Percentiles rank a stretch among this genome's conserved stretches.
Conservation (phyloP, 2,888 invertebrate genomes). For the Euclidia mi region DNA sequence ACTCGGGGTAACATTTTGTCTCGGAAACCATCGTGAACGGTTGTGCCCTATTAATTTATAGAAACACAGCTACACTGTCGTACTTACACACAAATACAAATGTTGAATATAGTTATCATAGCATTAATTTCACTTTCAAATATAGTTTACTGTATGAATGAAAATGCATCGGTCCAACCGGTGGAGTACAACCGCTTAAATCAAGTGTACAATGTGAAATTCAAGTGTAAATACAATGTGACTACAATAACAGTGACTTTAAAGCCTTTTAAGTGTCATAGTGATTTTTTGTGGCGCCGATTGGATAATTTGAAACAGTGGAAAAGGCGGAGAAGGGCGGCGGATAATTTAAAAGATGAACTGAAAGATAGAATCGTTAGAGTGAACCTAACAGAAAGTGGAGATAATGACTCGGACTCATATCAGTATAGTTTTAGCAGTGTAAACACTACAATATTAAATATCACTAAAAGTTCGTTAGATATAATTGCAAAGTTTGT, state of each 20-base stretch:
- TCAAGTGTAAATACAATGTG: constrained; percentile 51
- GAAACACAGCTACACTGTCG: constrained; percentile 52
- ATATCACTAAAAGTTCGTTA: constrained; percentile 31
- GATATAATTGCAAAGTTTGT: constrained; percentile 72
- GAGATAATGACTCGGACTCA: constrained; percentile 28
- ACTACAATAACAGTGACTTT: constrained; percentile 35
- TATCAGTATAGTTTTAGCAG: constrained; percentile 34
- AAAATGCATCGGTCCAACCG: constrained; percentile 53
- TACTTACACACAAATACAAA: constrained; percentile 45
- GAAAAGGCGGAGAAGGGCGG: constrained; percentile 79
- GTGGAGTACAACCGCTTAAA: constrained; percentile 49
- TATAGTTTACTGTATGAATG: constrained; percentile 67
- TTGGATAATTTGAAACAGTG: constrained; percentile 76
- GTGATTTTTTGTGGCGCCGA: constrained; percentile 71
- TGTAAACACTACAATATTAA: constrained; percentile 22
- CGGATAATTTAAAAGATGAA: constrained; percentile 34
- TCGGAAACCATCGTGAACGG: constrained; percentile 73
- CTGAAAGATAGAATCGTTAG: constrained; percentile 25
- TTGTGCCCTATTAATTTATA: constrained; percentile 65
- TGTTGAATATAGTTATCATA: constrained; percentile 69
- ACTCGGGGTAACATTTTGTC: constrained; percentile 70
- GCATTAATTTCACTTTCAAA: constrained; percentile 67
- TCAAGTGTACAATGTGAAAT: constrained; percentile 54
- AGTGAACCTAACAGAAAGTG: constrained; percentile 45
- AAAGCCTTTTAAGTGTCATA: constrained; percentile 68